These are phyloP conservation scores for Drosophila meridionalis DNA, from an alignment of 2,888 invertebrate species.

Conservation along the genomic window DNA sequence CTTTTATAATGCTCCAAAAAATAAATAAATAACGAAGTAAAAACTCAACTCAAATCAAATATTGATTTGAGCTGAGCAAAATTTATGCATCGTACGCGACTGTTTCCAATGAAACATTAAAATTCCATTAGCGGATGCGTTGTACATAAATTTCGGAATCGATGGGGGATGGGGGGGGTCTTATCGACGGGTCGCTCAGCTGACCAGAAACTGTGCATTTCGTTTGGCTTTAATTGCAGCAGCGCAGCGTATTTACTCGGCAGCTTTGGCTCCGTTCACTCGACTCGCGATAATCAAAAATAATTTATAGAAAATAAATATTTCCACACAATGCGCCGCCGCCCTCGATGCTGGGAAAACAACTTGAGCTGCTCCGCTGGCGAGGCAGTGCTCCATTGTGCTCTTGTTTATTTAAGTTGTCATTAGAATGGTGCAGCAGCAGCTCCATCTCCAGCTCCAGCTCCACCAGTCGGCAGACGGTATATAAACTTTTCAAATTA, in stretches of 20 bases:
- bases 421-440: constrained; percentile 70
- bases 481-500: constrained; percentile 80
- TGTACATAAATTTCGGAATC: constrained; percentile 62
- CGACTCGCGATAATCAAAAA: constrained; percentile 72
- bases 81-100: constrained; percentile 60
- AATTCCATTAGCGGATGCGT: constrained; percentile 77
- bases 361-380: constrained; percentile 47
- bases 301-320: constrained; percentile 80
- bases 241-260: constrained; percentile 53
- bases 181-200: constrained; percentile 53
- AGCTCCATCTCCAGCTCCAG: constrained; percentile 40
- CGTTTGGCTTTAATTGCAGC: constrained; percentile 77
- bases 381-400: constrained; percentile 37
- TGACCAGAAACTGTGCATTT: constrained; percentile 75
- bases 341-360: constrained; percentile 63
- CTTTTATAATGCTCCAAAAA: constrained; percentile 44
- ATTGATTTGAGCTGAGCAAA: constrained; percentile 56
- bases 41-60: constrained; percentile 35
- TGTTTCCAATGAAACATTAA: constrained; percentile 77
- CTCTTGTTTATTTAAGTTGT: constrained; percentile 78
- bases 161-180: constrained; percentile 13
- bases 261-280: constrained; percentile 14
- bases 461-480: constrained; percentile 24
- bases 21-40: constrained; percentile 10
- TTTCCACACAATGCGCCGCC: constrained; percentile 69